Evolutionary conservation across 1,140 invertebrate genomes (phyloP).

Genomic region (Steinernema feltiae): DNA sequence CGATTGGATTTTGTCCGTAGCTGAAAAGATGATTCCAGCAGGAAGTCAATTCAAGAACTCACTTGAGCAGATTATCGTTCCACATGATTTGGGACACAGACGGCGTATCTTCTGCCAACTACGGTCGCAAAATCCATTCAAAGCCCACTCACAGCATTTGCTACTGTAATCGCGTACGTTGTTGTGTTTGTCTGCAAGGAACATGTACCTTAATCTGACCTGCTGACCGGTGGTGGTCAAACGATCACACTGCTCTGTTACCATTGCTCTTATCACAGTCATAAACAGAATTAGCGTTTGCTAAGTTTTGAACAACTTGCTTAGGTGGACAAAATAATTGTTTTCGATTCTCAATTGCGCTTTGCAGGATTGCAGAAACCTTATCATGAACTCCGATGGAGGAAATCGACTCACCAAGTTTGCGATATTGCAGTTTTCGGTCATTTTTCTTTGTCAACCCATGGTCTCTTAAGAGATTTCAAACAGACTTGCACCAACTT

Average conservation of each 20-base stretch:
- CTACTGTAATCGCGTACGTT: background rate
- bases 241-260: no score
- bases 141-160: background rate
- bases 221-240: no score
- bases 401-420: no score
- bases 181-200: background rate
- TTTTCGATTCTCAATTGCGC: no score
- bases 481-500: background rate
- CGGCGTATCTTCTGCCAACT: background rate
- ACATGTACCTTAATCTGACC: no score
- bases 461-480: background rate
- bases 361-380: no score
- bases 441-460: background rate
- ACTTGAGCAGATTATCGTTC: background rate
- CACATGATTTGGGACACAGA: background rate
- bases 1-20: background rate
- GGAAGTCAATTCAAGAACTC: background rate
- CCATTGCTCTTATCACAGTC: no score
- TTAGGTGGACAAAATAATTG: no score
- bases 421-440: no score
- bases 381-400: no score
- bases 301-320: no score
- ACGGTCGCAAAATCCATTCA: background rate
- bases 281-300: no score
- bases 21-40: background rate